Evolutionary conservation across 2,113 vertebrate species (phyloP).

Genomic region (Orientallactaga bullata): DNA sequence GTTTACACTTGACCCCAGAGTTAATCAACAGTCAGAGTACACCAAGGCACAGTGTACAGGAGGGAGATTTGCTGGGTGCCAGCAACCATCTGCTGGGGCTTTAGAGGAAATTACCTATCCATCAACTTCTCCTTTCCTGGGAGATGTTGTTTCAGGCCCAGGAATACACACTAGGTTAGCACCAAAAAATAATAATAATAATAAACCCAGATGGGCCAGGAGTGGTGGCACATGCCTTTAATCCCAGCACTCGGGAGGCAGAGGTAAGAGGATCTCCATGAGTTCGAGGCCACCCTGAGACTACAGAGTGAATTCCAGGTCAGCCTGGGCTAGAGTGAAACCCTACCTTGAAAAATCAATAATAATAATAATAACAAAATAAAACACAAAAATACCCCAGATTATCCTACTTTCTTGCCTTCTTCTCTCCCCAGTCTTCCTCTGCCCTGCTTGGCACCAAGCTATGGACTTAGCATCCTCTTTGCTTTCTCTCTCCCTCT

Average conservation of each 20-base stretch:
- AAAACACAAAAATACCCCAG: background rate
- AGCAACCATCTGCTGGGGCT: slow-evolving; percentile 7
- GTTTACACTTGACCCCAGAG: slow-evolving; percentile 40
- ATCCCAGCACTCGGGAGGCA: too few species aligned
- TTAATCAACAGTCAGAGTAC: slow-evolving; percentile 67
- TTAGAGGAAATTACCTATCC: slow-evolving; percentile 57
- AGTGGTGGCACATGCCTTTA: too few species aligned
- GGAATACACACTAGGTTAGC: background rate
- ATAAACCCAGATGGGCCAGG: background rate
- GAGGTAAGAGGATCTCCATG: too few species aligned
- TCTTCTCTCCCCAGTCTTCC: background rate
- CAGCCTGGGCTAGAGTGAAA: too few species aligned
- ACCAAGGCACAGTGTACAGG: background rate
- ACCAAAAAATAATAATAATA: background rate
- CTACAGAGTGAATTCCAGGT: too few species aligned
- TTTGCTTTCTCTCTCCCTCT: background rate
- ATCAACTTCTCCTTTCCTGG: slow-evolving; percentile 37
- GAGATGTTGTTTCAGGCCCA: slow-evolving; percentile 1
- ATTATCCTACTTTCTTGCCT: background rate
- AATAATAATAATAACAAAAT: background rate
- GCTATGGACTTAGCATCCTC: background rate
- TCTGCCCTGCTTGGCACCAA: background rate
- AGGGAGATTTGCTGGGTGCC: slow-evolving; percentile 22
- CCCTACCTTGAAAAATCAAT: background rate
- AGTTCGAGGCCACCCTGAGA: too few species aligned